Evolutionary conservation across 1,140 invertebrate genomes (phyloP), one percentile per base, ranked within the genome.

Genomic region (Diorhabda elongata): DNA sequence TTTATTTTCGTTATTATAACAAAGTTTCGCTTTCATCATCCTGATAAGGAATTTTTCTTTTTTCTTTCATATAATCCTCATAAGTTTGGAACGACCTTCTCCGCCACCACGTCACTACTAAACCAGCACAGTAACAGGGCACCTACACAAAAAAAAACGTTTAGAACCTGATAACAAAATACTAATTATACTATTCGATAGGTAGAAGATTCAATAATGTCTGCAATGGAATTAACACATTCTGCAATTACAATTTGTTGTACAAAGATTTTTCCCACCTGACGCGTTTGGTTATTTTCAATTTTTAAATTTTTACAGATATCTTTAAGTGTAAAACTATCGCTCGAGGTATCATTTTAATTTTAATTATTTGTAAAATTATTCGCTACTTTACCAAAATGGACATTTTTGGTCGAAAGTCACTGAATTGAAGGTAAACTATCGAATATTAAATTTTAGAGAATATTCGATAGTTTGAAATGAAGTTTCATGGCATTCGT

Each of bases 51-150:
- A 52, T 52, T 52, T 52, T 52, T 43, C 66, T 63, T 6, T 74
- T 65, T 56, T 76, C 73, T n/a, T 78, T 72, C 61, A 74, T 73
- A n/a, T 76, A 57, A 68, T 79, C 72, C 66, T 76, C 67, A 64
- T 81, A 81, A 47, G 63, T 77, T 71, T 80, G 79, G 65, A 80
- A 81, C 11, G 64, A 72, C n/a, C 74, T 69, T 57, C 77, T 69
- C 68, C 74, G 73, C 42, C 60, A 72, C 61, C 78, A 88, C 42
- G 81, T 78, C 8, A 84, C 77, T 67, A 85, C 70, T 59, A 87
- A 71, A 44, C 85, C 85, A 58, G 78, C 82, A 69, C 84, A 85
- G 66, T 87, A 88, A 73, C 83, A 86, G 62, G 83, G 69, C 42
- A 69, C 67, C 65, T 64, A 8, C 6, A 63, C 43, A 9, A 7